These are phyloP conservation scores for Cuculus canorus DNA, from an alignment of 2,797 vertebrate genomes.

Conservation along the genomic window DNA sequence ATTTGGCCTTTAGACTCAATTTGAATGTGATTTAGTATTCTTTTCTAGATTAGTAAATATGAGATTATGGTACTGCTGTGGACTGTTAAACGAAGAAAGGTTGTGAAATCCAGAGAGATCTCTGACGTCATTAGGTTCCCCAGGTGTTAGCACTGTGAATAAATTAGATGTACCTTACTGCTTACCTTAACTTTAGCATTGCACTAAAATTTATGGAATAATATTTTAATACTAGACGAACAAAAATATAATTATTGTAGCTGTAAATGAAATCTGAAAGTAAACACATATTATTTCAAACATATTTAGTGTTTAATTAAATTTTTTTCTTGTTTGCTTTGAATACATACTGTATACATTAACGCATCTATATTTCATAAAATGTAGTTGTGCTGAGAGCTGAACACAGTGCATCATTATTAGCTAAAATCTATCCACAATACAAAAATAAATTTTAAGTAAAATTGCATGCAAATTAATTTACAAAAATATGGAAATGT, in stretches of 20 bases:
- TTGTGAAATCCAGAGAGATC: not conserved
- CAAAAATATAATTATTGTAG: conserved; percentile 12
- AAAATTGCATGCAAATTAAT: not conserved
- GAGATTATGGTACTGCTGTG: not conserved
- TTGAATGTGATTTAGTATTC: not conserved
- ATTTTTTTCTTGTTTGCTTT: conserved; percentile 1
- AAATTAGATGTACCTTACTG: not conserved
- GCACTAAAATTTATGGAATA: not conserved
- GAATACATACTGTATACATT: not conserved
- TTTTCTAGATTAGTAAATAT: not conserved
- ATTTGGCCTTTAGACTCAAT: not conserved
- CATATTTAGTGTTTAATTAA: conserved; percentile 32
- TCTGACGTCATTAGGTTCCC: not conserved
- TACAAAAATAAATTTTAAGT: not conserved
- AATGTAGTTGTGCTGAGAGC: not conserved
- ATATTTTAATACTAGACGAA: not conserved
- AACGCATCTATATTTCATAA: conserved; percentile 35
- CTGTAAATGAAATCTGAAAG: conserved; percentile 31
- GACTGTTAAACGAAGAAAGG: not conserved
- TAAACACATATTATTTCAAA: conserved; percentile 35
- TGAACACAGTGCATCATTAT: not conserved
- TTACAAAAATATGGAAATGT: not conserved
- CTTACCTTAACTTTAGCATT: not conserved
- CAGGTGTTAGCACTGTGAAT: not conserved
- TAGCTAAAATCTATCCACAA: not conserved